These are phyloP conservation scores for Todiramphus saurophagus DNA, from an alignment of 2,113 vertebrate genomes.

Conservation along the genomic window DNA sequence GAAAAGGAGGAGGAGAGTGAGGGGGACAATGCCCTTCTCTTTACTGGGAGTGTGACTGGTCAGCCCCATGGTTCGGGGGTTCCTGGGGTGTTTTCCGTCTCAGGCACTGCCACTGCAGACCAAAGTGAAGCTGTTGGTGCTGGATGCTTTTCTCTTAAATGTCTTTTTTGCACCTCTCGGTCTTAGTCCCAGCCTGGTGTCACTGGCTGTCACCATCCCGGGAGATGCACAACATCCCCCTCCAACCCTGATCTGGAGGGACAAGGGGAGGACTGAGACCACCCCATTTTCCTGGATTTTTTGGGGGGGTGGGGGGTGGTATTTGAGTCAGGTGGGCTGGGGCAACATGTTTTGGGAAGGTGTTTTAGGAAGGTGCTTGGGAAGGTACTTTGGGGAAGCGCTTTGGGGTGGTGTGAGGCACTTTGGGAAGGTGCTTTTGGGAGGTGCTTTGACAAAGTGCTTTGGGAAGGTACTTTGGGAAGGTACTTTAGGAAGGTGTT, in stretches of 20 bases:
- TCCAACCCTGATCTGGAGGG: too few species aligned
- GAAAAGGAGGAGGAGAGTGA: background rate
- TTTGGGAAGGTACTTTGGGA: background rate
- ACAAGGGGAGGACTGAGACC: background rate
- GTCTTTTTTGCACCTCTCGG: background rate
- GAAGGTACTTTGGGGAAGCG: background rate
- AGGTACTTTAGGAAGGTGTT: background rate
- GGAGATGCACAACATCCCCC: fast-evolving
- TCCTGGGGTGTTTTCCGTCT: background rate
- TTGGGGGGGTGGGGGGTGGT: too few species aligned
- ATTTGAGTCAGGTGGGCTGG: background rate
- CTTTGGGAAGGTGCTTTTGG: background rate
- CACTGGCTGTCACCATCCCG: fast-evolving
- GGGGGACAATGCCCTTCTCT: background rate
- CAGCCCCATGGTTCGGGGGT: fast-evolving
- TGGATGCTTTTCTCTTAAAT: background rate
- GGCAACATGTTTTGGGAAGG: background rate
- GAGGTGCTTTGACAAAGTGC: fast-evolving
- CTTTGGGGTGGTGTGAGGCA: too few species aligned
- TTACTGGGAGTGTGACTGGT: too few species aligned
- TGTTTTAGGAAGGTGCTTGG: background rate
- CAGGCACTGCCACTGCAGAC: fast-evolving
- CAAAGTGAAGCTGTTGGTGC: fast-evolving
- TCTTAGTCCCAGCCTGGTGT: background rate
- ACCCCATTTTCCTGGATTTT: fast-evolving